A percentile compares a stretch with the other conserved stretches of the same genome.
Evolutionary conservation across 2,113 vertebrate genomes (phyloP).

Genomic region (Melozone crissalis): DNA sequence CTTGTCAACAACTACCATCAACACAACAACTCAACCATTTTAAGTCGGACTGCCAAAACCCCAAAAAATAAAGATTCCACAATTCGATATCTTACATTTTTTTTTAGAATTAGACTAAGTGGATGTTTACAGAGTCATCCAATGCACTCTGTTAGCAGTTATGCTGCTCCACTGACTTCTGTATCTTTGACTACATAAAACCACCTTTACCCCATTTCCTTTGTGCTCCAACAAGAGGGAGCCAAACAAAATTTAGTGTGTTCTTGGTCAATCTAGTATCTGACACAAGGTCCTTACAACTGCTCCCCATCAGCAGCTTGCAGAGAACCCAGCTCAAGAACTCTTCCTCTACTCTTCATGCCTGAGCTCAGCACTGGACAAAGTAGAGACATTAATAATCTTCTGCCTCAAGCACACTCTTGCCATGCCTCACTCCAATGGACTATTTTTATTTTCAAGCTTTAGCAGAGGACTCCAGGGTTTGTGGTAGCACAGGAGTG

Average conservation of each 20-base stretch:
- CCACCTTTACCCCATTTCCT: background rate
- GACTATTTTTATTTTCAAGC: background rate
- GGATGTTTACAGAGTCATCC: background rate
- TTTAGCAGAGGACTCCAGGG: background rate
- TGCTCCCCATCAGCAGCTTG: background rate
- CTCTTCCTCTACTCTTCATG: background rate
- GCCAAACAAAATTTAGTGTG: accelerated
- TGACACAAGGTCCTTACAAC: background rate
- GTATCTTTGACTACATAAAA: background rate
- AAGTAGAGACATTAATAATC: accelerated
- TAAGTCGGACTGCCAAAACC: background rate
- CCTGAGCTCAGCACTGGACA: background rate
- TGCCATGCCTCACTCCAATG: accelerated
- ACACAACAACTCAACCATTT: background rate
- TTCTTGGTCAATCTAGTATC: background rate
- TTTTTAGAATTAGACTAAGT: background rate
- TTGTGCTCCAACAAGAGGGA: background rate
- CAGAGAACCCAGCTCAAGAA: background rate
- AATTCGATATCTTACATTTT: background rate
- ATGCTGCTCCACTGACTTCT: background rate
- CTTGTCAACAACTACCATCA: background rate
- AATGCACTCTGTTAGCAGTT: background rate
- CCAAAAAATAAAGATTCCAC: background rate
- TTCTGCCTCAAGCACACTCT: background rate
- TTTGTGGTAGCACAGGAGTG: background rate